These are phyloP conservation scores for Hippocampus barbouri DNA, from an alignment of 2,113 vertebrate species.

Conservation along the genomic window DNA sequence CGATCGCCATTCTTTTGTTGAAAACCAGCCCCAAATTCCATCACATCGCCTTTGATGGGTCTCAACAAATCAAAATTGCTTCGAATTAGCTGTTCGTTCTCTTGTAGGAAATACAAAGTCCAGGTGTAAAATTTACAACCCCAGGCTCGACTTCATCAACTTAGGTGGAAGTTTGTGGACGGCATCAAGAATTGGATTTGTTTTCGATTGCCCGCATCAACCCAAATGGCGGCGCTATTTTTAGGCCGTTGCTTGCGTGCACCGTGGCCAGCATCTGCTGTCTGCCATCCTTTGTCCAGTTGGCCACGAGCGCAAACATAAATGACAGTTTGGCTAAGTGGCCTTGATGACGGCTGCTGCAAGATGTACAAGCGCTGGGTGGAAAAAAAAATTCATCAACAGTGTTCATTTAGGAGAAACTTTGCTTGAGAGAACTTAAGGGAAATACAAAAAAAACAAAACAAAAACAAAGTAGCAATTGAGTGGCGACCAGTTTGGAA, in stretches of 20 bases:
- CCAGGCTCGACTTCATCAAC: not conserved
- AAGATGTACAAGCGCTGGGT: not conserved
- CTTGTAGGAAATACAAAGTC: not conserved
- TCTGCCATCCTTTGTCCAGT: constrained; percentile 6
- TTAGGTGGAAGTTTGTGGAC: not conserved
- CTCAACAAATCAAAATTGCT: not conserved
- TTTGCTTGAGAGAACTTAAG: not conserved
- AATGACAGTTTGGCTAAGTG: constrained; percentile 10
- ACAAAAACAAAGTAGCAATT: too few relatives aligned
- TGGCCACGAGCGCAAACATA: not conserved
- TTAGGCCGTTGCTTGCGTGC: not conserved
- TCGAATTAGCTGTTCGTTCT: not conserved
- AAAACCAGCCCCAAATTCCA: too few relatives aligned
- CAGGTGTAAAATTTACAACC: not conserved
- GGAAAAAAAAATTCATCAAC: too few relatives aligned
- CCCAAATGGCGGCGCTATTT: not conserved
- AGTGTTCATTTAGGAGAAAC: not conserved
- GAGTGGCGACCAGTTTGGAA: too few relatives aligned
- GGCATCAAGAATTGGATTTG: not conserved
- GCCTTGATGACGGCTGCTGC: constrained; percentile 8
- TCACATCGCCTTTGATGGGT: too few relatives aligned
- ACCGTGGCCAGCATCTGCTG: not conserved
- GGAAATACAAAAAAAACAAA: too few relatives aligned
- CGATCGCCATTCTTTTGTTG: too few relatives aligned
- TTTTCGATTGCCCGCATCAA: not conserved